Conservation (phyloP, 2,113 vertebrate species). For the Malurus melanocephalus region DNA sequence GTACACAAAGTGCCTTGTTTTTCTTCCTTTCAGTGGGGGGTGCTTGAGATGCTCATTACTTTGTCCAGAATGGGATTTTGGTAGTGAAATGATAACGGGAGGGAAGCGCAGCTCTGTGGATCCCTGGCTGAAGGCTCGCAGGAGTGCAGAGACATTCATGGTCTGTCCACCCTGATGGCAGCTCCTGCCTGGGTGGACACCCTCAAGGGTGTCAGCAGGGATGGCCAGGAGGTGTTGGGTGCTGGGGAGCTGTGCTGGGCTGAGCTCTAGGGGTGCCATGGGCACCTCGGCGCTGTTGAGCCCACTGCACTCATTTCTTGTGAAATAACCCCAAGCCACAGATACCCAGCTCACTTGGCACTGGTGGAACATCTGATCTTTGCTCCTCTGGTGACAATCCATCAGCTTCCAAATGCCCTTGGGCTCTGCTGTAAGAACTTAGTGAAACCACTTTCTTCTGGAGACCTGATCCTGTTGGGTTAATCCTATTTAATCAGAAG, state of each 20-base stretch:
- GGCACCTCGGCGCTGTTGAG: accelerated
- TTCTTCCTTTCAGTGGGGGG: conserved; percentile 11
- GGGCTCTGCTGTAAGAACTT: neutral
- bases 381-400: neutral
- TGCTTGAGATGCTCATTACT: conserved; percentile 15
- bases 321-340: neutral
- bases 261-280: accelerated
- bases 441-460: neutral
- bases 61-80: neutral
- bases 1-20: conserved; percentile 34
- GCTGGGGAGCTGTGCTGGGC: neutral
- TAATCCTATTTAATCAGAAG: neutral
- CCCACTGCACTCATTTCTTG: neutral
- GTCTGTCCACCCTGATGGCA: neutral
- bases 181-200: accelerated
- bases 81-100: neutral
- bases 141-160: neutral
- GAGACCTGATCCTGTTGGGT: neutral
- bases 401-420: neutral
- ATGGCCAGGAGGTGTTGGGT: neutral
- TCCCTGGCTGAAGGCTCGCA: neutral
- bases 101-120: neutral
- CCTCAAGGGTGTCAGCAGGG: accelerated
- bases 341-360: accelerated
- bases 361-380: neutral